Evolutionary conservation across 35 echinoderm and acorn worm genomes (phyloP).

Genomic region (Lytechinus pictus): DNA sequence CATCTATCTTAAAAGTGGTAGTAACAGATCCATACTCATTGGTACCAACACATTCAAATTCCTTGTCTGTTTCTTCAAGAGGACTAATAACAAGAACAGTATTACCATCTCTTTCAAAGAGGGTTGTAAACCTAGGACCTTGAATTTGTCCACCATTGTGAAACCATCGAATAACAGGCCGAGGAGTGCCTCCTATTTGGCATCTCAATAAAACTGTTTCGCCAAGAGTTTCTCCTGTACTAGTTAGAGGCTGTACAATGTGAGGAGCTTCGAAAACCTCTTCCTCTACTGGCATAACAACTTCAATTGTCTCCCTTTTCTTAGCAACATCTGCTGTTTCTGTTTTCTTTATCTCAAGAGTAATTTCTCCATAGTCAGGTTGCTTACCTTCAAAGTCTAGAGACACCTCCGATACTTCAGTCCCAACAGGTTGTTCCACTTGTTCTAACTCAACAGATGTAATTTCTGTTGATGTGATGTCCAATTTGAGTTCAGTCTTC

Average conservation of each 20-base stretch:
- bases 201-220: constrained; percentile 66
- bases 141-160: constrained; percentile 77
- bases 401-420: not conserved
- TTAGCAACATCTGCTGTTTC: not conserved
- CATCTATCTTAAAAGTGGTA: constrained; percentile 74
- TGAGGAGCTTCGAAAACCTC: not conserved
- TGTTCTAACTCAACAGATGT: not conserved
- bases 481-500: not conserved
- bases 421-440: not conserved
- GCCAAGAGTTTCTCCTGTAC: constrained; percentile 56
- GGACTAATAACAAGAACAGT: constrained; percentile 75
- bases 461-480: not conserved
- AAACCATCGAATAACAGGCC: constrained; percentile 81
- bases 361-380: not conserved
- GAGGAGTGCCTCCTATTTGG: constrained; percentile 69
- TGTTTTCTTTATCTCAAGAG: not conserved
- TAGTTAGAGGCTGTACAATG: constrained; percentile 54
- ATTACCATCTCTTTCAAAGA: constrained; percentile 63
- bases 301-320: not conserved
- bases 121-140: constrained; percentile 55
- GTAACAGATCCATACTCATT: constrained; percentile 76
- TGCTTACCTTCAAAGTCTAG: not conserved
- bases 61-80: constrained; percentile 78
- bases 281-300: not conserved
- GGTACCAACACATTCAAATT: constrained; percentile 77